phyloP scores from a whole-genome alignment of 2,888 invertebrate genomes.

The Pediacus dermestoides region DNA sequence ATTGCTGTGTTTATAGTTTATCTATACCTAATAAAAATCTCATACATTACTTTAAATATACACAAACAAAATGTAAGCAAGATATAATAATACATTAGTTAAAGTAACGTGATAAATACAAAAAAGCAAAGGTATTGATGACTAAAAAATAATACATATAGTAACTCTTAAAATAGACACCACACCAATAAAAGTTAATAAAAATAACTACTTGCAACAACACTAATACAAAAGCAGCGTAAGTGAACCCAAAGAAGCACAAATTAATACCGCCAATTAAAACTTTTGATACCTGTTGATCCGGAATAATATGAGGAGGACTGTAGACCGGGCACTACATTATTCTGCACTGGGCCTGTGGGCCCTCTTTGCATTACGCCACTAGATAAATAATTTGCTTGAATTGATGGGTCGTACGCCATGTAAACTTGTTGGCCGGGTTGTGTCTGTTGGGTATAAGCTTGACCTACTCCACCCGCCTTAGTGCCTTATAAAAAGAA shows the following conservation, averaged over 20 bases:
- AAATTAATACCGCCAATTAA: conserved; percentile 35
- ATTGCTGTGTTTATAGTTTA: too few relatives aligned
- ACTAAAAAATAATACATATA: neutral
- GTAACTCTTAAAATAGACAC: conserved; percentile 10
- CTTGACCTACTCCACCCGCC: conserved; percentile 55
- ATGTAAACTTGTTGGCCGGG: conserved; percentile 55
- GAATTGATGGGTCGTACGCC: conserved; percentile 57
- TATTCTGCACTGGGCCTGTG: conserved; percentile 50
- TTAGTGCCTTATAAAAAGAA: conserved; percentile 49
- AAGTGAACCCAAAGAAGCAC: neutral
- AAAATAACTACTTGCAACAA: conserved; percentile 12
- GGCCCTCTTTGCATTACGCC: conserved; percentile 63
- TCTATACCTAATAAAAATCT: too few relatives aligned
- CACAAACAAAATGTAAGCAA: too few relatives aligned
- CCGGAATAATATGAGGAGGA: conserved; percentile 55
- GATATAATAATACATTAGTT: too few relatives aligned
- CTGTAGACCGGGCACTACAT: conserved; percentile 51
- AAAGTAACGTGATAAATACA: too few relatives aligned
- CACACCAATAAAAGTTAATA: conserved; percentile 13
- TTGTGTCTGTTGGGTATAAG: conserved; percentile 56
- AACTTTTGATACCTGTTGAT: conserved; percentile 49
- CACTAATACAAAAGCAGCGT: conserved; percentile 7
- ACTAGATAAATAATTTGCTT: conserved; percentile 59
- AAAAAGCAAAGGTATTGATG: too few relatives aligned
- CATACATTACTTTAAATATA: too few relatives aligned